Base-by-base conservation (phyloP, 2,113 vertebrate species). In the Triplophysa dalaica region DNA sequence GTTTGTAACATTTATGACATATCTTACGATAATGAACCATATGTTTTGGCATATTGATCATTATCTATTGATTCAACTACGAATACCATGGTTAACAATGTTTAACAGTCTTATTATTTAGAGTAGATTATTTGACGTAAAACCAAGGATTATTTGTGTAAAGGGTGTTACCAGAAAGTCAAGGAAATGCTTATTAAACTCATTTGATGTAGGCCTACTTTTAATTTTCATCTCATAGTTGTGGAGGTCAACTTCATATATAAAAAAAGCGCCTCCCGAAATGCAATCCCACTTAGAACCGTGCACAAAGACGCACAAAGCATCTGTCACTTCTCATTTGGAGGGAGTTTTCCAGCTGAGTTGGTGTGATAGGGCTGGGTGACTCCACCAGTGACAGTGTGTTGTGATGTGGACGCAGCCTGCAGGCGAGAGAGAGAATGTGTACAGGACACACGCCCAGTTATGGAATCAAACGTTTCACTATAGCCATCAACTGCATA, bases 281-380 rank as follows among this genome's bases (percentile, higher is more conserved):
- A 52, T 56, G 29, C 24, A n/a, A 1, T 43, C 26, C 33, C 8
- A 2, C 45, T 19, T 2, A 38, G 33, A 38, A 38, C 33, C 33
- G 33, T 38, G 33, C 33, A 60, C 21, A 16, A 2, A 41, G 26
- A 29, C 22, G 45, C 29, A 69, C 29, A 54, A 21, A 75, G 64
- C 54, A 75, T 70, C 50, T 33, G 60, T 78, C 80, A 84, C 69
- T 73, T 81, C 58, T 67, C 70, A 75, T 84, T 81, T 75, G 56
- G 16, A 43, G 79, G 75, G 56, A 58, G 75, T 56, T 81, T 82
- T 81, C 80, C 70, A 81, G 79, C 79, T 75, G 70, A 81, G 76
- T 70, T 79, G 70, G 75, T 77, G 73, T 43, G 50, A 61, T 79
- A 41, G 61, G 14, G 19, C 45, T 68, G 74, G 67, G 52, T 63